Base-by-base conservation (phyloP, 2,888 invertebrate species). In the Callyntrura sp. region DNA sequence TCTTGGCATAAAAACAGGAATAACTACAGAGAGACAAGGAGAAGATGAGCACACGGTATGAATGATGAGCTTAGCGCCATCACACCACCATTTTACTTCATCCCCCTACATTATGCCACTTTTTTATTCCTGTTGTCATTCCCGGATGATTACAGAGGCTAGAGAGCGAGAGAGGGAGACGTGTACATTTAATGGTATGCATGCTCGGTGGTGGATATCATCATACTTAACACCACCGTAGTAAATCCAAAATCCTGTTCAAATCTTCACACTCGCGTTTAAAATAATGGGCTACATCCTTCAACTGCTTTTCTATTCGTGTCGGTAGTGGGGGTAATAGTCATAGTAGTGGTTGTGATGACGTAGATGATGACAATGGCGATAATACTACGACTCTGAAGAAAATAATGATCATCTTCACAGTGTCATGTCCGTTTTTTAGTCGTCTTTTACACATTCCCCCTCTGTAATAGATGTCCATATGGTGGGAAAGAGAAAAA, bases 271-370 rank as follows among this genome's bases (percentile, higher is more conserved):
- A 88, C 88, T 88, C 60, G 62, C 45, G 73, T 88, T 82, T 88
- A 83, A 82, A 45, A 88, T 88, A 88, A 88, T 88, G 82, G 88
- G 23, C 57, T 12, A 88, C 88, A 88, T 88, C 88, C 88, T 88
- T 88, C 88, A 88, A 81, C 68, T 68, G 70, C 70, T 88, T 87
- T 87, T 86, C 51, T 62, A 23, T 82, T 82, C 62, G 23, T 48
- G 57, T 79, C 60, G 43, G 14, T 70, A 20, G 70, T 35, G 43
- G 9, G 48, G 28, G n/a, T 55, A 17, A 11, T 23, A 48, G 51
- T 4, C 23, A 12, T 28, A 55, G 9, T 8, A 55, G 51, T 51
- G 51, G 51, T 51, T 76, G 73, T 87, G 70, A 88, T 79, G 86
- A 73, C 48, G 81, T 35, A 82, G 73, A 79, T 87, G 81, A 87